Conservation (phyloP, 2,888 invertebrate species). For the Pristionchus arcanus region DNA sequence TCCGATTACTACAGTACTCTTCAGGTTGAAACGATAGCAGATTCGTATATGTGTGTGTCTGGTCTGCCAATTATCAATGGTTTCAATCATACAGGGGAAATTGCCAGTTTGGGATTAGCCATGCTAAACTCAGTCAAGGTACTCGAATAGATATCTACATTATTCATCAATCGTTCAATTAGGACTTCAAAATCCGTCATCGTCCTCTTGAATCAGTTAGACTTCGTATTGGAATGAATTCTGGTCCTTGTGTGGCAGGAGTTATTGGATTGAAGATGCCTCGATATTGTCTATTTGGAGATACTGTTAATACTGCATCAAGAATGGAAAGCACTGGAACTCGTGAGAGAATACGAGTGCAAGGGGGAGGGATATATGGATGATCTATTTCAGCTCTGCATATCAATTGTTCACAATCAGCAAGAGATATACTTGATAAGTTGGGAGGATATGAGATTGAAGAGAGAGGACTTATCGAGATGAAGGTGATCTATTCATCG, state of each 20-base stretch:
- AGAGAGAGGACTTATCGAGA: constrained; percentile 80
- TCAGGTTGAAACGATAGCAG: constrained; percentile 68
- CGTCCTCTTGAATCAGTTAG: constrained; percentile 64
- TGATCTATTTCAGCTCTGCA: constrained; percentile 60
- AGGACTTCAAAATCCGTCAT: constrained; percentile 69
- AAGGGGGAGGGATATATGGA: neutral
- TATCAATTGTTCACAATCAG: constrained; percentile 63
- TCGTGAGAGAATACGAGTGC: constrained; percentile 61
- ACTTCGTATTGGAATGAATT: constrained; percentile 68
- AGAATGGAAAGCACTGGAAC: constrained; percentile 70
- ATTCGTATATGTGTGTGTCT: constrained; percentile 69
- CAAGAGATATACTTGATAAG: constrained; percentile 78
- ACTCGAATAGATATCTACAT: neutral
- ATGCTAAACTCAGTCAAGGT: constrained; percentile 76
- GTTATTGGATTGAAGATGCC: constrained; percentile 68
- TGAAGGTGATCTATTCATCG: constrained; percentile 78
- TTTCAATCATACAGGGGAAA: constrained; percentile 67
- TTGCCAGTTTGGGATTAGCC: constrained; percentile 70
- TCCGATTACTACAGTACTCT: neutral
- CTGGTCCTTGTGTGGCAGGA: constrained; percentile 66
- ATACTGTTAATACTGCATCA: constrained; percentile 68
- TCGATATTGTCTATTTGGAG: constrained; percentile 67
- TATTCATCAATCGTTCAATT: neutral
- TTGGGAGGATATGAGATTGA: constrained; percentile 80
- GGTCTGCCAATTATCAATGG: constrained; percentile 67